Evolutionary conservation across 2,888 invertebrate genomes (phyloP).

Genomic region (Chrysodeixis includens): DNA sequence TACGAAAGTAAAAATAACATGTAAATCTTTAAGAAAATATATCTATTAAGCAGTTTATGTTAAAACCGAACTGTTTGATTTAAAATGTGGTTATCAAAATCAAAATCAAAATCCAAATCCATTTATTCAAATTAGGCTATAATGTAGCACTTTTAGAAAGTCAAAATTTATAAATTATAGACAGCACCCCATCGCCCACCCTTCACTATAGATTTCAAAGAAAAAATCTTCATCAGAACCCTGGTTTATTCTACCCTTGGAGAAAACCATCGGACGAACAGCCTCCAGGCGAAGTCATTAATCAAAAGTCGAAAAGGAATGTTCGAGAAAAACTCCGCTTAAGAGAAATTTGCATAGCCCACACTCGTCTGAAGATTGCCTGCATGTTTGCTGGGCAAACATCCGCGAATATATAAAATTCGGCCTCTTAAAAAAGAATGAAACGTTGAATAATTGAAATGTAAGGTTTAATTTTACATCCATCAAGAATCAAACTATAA

Average conservation of each 20-base stretch:
- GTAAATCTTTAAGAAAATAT: too few relatives aligned
- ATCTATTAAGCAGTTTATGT: too few relatives aligned
- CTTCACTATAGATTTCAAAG: too few relatives aligned
- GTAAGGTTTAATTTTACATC: background rate
- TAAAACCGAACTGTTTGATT: too few relatives aligned
- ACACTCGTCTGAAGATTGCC: background rate
- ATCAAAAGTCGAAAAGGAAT: background rate
- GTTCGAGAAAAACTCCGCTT: background rate
- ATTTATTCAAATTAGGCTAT: too few relatives aligned
- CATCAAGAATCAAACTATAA: background rate
- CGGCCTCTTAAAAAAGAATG: background rate
- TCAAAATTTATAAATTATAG: too few relatives aligned
- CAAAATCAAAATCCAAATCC: too few relatives aligned
- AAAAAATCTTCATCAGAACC: background rate
- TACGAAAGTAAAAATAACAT: too few relatives aligned
- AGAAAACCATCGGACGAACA: background rate
- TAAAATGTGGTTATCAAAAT: too few relatives aligned
- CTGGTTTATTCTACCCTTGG: background rate
- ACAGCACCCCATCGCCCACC: too few relatives aligned
- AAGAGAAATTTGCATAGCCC: constrained; percentile 4
- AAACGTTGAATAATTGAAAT: background rate
- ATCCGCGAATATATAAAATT: background rate
- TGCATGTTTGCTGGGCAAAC: background rate
- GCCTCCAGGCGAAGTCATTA: background rate
- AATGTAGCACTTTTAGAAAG: too few relatives aligned